Percentiles rank a stretch among this genome's conserved stretches.
phyloP scores from a whole-genome alignment of 2,113 vertebrate species.

The Nipponia nippon region DNA sequence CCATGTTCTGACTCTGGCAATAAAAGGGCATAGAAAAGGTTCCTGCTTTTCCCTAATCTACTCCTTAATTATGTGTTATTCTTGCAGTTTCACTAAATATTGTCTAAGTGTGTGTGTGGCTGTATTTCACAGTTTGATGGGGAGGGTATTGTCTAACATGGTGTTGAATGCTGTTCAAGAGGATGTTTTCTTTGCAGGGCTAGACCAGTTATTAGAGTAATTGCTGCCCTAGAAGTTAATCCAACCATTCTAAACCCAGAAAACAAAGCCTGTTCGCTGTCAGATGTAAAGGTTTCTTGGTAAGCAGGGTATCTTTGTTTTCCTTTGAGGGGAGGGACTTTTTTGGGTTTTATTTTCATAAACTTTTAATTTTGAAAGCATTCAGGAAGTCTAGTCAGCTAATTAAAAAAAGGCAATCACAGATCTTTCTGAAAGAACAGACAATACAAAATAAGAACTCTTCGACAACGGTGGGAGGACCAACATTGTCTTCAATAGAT shows the following conservation, averaged over 20 bases:
- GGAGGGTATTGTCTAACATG: neutral
- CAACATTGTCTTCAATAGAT: neutral
- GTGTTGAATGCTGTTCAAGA: neutral
- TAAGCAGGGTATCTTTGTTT: conserved; percentile 59
- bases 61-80: neutral
- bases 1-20: neutral
- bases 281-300: conserved; percentile 85
- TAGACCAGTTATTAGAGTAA: conserved; percentile 92
- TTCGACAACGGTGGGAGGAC: neutral
- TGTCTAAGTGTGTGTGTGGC: neutral
- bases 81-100: neutral
- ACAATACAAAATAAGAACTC: neutral
- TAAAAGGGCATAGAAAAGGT: neutral
- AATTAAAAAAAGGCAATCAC: neutral
- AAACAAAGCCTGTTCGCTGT: conserved; percentile 80
- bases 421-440: neutral
- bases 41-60: neutral
- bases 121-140: neutral
- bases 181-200: conserved; percentile 75
- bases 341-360: neutral
- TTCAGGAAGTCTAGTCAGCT: neutral
- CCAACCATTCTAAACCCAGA: conserved; percentile 94
- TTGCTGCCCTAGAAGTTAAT: conserved; percentile 86
- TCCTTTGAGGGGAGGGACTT: neutral
- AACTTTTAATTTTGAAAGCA: neutral